Conservation (phyloP, 2,888 invertebrate species). For the Petrophora chlorosata region DNA sequence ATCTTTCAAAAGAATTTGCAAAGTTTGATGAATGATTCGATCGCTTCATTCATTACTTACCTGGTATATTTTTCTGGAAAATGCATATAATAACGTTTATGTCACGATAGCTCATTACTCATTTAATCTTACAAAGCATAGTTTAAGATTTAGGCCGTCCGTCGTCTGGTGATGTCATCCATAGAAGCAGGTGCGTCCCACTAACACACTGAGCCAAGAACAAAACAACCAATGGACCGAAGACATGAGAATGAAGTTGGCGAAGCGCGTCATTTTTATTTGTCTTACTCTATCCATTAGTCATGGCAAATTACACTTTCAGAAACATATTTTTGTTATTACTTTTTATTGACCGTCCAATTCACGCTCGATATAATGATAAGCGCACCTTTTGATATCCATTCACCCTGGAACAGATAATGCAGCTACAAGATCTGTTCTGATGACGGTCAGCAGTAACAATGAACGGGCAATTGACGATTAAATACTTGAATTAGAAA, state of each 20-base stretch:
- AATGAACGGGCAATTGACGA: too few relatives aligned
- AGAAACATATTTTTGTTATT: conserved; percentile 4
- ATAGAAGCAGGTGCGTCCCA: conserved; percentile 50
- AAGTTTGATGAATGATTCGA: too few relatives aligned
- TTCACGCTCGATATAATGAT: neutral
- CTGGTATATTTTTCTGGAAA: too few relatives aligned
- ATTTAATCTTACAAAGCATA: neutral
- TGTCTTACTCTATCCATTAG: conserved; percentile 50
- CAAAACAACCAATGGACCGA: conserved; percentile 44
- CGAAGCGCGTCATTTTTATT: conserved; percentile 44
- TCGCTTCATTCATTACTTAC: too few relatives aligned
- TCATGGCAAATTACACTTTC: conserved; percentile 41
- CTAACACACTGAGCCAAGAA: conserved; percentile 51
- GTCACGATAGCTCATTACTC: neutral
- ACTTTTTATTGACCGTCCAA: conserved; percentile 4
- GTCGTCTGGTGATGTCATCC: conserved; percentile 37
- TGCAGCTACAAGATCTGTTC: too few relatives aligned
- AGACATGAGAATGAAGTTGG: conserved; percentile 41
- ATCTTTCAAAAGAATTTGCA: too few relatives aligned
- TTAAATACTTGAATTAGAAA: neutral
- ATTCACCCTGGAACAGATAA: neutral
- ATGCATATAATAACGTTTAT: too few relatives aligned
- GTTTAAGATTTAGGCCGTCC: conserved; percentile 2
- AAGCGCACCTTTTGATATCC: neutral
- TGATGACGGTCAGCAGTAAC: too few relatives aligned